A percentile compares a stretch with the other conserved stretches of the same genome.
phyloP scores from a whole-genome alignment of 2,113 vertebrate species.

The Ciconia boyciana region DNA sequence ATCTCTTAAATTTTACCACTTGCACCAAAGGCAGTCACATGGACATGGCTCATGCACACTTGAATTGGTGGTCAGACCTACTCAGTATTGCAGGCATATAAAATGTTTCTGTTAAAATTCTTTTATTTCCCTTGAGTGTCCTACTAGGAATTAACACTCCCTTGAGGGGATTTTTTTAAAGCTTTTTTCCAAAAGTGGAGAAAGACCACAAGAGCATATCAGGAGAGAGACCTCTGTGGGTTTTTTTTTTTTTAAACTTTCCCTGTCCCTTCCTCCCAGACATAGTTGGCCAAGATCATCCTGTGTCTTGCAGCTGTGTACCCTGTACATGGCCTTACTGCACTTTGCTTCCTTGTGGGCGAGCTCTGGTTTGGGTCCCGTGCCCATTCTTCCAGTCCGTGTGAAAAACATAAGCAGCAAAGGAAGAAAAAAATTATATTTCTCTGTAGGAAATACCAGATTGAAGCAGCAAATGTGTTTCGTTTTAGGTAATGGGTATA shows the following conservation, averaged over 20 bases:
- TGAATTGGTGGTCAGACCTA: background rate
- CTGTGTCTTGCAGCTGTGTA: background rate
- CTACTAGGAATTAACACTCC: background rate
- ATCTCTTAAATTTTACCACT: background rate
- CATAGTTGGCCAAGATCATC: background rate
- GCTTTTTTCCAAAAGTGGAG: background rate
- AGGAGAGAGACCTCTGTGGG: background rate
- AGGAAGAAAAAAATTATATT: background rate
- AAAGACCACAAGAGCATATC: background rate
- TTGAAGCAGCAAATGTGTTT: background rate
- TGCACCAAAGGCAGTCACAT: background rate
- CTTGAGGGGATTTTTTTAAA: background rate
- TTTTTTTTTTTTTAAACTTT: background rate
- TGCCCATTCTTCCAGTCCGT: background rate
- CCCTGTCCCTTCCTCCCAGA: background rate
- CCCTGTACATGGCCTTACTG: background rate
- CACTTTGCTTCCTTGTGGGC: background rate
- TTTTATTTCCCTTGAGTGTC: background rate
- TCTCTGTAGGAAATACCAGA: background rate
- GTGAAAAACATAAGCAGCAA: background rate
- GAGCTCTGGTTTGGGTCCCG: accelerated
- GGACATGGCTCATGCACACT: background rate
- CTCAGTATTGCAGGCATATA: background rate
- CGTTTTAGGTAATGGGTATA: background rate
- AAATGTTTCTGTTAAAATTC: background rate